Evolutionary conservation across 2,113 vertebrate species (phyloP).

Genomic region (Bufo bufo): DNA sequence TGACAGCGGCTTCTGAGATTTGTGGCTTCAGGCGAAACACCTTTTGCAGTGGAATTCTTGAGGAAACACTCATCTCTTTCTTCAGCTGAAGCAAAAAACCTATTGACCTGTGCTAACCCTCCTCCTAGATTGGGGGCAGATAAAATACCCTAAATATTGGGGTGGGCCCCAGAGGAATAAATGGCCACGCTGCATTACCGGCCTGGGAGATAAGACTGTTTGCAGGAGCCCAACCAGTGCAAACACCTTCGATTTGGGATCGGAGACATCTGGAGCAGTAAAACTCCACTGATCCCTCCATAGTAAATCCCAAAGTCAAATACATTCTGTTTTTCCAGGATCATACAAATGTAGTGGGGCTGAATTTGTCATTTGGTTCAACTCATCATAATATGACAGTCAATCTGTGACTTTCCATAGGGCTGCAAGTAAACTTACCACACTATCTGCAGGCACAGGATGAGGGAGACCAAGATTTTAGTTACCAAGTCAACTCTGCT

Average conservation of each 20-base stretch:
- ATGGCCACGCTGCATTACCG: neutral
- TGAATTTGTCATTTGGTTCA: too few species aligned
- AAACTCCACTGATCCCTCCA: neutral
- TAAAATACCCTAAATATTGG: neutral
- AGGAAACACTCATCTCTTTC: conserved; percentile 16
- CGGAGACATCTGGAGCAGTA: neutral
- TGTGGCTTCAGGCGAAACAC: conserved; percentile 17
- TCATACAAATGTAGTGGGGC: too few species aligned
- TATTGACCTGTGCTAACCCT: conserved; percentile 22
- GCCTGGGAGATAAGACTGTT: neutral
- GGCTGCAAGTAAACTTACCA: too few species aligned
- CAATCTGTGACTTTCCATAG: too few species aligned
- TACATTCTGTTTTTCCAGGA: neutral
- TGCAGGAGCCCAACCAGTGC: conserved; percentile 21
- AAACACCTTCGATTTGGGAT: neutral
- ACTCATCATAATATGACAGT: too few species aligned
- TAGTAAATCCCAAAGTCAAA: neutral
- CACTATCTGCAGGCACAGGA: too few species aligned
- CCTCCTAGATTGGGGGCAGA: neutral
- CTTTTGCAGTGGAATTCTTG: conserved; percentile 39
- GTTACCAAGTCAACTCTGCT: too few species aligned
- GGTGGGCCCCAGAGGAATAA: neutral
- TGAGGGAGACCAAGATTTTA: too few species aligned
- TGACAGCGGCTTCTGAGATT: conserved; percentile 16
- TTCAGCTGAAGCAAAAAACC: conserved; percentile 26